These are phyloP conservation scores for Rhinogobius similis DNA, from an alignment of 2,113 vertebrate genomes.

Conservation along the genomic window DNA sequence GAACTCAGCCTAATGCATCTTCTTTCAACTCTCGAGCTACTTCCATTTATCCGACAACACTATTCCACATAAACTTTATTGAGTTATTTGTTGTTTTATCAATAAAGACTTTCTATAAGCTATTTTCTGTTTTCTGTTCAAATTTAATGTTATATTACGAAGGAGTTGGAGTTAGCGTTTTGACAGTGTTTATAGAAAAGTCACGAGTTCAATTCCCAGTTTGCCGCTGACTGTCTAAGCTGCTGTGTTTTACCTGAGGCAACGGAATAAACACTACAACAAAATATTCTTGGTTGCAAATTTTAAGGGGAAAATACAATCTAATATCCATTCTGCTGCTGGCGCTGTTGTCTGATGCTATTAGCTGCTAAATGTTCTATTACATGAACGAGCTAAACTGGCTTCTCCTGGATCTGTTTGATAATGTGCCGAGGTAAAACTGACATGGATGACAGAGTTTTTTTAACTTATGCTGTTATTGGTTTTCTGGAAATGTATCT, in stretches of 20 bases:
- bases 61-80: neutral
- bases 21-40: too few species aligned
- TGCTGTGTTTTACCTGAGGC: slow-evolving; percentile 1
- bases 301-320: slow-evolving; percentile 1
- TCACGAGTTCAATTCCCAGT: slow-evolving; percentile 4
- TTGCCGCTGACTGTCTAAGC: neutral
- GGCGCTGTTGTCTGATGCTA: neutral
- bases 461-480: neutral
- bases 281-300: neutral
- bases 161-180: neutral
- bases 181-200: too few species aligned
- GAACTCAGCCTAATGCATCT: too few species aligned
- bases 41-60: too few species aligned
- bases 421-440: neutral
- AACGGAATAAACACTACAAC: neutral
- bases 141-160: neutral
- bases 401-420: neutral
- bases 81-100: neutral
- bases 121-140: neutral
- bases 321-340: neutral
- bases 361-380: slow-evolving; percentile 2
- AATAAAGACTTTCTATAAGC: neutral
- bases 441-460: neutral
- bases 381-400: neutral
- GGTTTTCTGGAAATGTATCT: neutral